Percentiles rank a stretch among this genome's conserved stretches.
phyloP scores from a whole-genome alignment of 2,113 vertebrate genomes.

The Phylloscopus whistleri region DNA sequence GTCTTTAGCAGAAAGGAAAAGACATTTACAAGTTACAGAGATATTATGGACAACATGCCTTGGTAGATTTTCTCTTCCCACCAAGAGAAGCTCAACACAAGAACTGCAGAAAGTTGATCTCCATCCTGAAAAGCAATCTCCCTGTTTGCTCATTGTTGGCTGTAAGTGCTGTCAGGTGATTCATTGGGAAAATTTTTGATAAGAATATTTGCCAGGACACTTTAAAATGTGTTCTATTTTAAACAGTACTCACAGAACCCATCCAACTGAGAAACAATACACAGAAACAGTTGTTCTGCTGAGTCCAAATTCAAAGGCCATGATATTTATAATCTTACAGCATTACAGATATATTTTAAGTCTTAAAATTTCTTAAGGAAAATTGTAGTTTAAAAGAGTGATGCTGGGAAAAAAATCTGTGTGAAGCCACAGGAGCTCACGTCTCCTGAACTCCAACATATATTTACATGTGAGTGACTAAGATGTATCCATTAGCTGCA shows the following conservation, averaged over 20 bases:
- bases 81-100: background rate
- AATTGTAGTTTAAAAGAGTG: background rate
- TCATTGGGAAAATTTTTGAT: background rate
- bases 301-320: background rate
- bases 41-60: background rate
- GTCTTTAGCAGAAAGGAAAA: background rate
- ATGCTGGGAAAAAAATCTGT: background rate
- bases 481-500: background rate
- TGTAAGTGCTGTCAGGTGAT: background rate
- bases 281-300: background rate
- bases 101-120: background rate
- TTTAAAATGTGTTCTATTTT: conserved; percentile 27
- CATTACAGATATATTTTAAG: background rate
- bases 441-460: background rate
- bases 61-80: background rate
- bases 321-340: background rate
- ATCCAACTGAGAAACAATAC: background rate
- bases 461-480: background rate
- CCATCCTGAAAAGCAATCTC: background rate
- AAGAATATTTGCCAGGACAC: background rate
- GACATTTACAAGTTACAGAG: background rate
- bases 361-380: background rate
- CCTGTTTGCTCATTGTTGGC: background rate
- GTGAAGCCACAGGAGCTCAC: background rate
- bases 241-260: background rate